Conservation (phyloP, 1,140 invertebrate species). For the Drosophila grimshawi region DNA sequence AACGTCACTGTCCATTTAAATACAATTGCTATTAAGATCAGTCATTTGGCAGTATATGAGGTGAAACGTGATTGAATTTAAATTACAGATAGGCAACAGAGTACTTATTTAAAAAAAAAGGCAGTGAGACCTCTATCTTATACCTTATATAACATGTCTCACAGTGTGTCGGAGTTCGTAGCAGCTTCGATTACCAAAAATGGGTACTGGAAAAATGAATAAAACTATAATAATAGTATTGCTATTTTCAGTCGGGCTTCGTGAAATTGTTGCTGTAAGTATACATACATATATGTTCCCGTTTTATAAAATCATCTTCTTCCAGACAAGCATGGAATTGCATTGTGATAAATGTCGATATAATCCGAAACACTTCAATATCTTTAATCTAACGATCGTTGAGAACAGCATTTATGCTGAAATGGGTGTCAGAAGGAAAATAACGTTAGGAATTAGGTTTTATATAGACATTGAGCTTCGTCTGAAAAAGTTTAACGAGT, state of each 20-base stretch:
- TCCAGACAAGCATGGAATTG: constrained; percentile 36
- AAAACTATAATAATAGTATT: background rate
- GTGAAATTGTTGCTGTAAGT: background rate
- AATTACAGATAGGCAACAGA: background rate
- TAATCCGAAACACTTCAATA: constrained; percentile 35
- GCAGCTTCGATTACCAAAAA: background rate
- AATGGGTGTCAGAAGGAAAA: constrained; percentile 22
- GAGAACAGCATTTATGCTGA: constrained; percentile 35
- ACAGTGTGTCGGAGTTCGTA: background rate
- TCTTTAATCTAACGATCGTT: constrained; percentile 24
- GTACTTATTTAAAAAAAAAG: background rate
- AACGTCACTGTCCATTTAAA: too few relatives aligned
- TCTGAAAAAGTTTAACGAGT: constrained; percentile 30
- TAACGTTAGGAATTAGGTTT: constrained; percentile 37
- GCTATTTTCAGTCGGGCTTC: background rate
- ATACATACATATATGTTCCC: background rate
- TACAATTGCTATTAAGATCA: too few relatives aligned
- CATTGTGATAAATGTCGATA: constrained; percentile 19
- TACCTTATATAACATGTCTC: background rate
- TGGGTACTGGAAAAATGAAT: background rate
- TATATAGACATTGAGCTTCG: constrained; percentile 48
- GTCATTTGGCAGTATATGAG: too few relatives aligned
- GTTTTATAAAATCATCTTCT: background rate
- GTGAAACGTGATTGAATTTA: too few relatives aligned
- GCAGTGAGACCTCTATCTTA: background rate